These are phyloP conservation scores for Axinella damicornis DNA, from an alignment of 37 sponge, comb jelly and placozoan species.

Conservation along the genomic window DNA sequence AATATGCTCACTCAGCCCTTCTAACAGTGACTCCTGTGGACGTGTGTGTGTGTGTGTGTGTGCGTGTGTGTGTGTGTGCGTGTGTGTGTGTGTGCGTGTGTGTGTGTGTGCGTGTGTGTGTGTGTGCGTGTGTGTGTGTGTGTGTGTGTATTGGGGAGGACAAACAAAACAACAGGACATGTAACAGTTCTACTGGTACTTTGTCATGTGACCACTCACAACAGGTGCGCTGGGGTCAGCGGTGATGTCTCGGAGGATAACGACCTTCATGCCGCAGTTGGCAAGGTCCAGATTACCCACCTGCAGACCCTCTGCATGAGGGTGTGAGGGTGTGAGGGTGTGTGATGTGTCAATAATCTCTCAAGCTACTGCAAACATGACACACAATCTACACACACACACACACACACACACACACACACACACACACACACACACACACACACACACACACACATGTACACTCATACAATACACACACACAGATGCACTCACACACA, in stretches of 20 bases:
- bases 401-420: constrained; percentile 43
- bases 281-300: constrained; percentile 64
- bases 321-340: background rate
- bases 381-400: background rate
- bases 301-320: constrained; percentile 45
- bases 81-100: constrained; percentile 13
- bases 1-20: constrained; percentile 54
- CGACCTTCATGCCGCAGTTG: constrained; percentile 48
- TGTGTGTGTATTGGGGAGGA: background rate
- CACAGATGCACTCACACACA: too few species aligned
- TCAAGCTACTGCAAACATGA: too few species aligned
- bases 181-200: too few species aligned
- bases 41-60: constrained; percentile 15
- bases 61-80: constrained; percentile 11
- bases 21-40: constrained; percentile 50
- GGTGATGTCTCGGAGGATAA: constrained; percentile 50
- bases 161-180: too few species aligned
- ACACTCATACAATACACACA: background rate
- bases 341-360: too few species aligned
- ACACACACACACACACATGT: constrained; percentile 1
- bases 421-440: constrained; percentile 15
- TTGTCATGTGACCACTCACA: constrained; percentile 1
- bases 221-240: constrained; percentile 45
- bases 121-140: constrained; percentile 4
- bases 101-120: constrained; percentile 2